A percentile compares a stretch with the other conserved stretches of the same genome.
These are phyloP conservation scores for Tupiocoris notatus DNA, from an alignment of 2,888 invertebrate species.

Conservation along the genomic window DNA sequence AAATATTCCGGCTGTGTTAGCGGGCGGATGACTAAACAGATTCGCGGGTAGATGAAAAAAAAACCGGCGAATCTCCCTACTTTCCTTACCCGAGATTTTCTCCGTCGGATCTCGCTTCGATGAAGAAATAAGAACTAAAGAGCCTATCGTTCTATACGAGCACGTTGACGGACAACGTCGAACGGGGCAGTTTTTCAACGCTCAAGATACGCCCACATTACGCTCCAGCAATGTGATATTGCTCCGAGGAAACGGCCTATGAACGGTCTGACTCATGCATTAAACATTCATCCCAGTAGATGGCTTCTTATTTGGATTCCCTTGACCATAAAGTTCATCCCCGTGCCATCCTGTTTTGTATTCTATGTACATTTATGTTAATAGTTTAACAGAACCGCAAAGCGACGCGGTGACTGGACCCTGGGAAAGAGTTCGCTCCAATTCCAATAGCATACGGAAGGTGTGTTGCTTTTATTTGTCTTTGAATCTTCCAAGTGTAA, in stretches of 20 bases:
- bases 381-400: slow-evolving; percentile 33
- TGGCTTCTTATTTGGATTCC: slow-evolving; percentile 36
- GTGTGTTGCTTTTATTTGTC: neutral
- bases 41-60: no score
- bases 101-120: no score
- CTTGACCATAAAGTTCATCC: slow-evolving; percentile 36
- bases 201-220: slow-evolving; percentile 20
- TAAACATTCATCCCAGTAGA: slow-evolving; percentile 26
- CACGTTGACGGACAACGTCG: neutral
- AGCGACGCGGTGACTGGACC: slow-evolving; percentile 19
- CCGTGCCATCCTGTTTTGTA: slow-evolving; percentile 29
- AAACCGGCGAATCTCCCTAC: no score
- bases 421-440: slow-evolving; percentile 31
- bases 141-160: no score
- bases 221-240: slow-evolving; percentile 29
- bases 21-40: no score
- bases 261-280: slow-evolving; percentile 25
- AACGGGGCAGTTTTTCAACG: slow-evolving; percentile 4
- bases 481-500: neutral
- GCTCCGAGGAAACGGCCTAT: slow-evolving; percentile 29
- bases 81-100: no score
- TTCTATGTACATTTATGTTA: slow-evolving; percentile 40
- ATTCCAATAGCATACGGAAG: slow-evolving; percentile 15
- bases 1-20: no score
- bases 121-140: no score